Evolutionary conservation across 2,888 invertebrate genomes (phyloP).

Genomic region (Rotaria macrura): DNA sequence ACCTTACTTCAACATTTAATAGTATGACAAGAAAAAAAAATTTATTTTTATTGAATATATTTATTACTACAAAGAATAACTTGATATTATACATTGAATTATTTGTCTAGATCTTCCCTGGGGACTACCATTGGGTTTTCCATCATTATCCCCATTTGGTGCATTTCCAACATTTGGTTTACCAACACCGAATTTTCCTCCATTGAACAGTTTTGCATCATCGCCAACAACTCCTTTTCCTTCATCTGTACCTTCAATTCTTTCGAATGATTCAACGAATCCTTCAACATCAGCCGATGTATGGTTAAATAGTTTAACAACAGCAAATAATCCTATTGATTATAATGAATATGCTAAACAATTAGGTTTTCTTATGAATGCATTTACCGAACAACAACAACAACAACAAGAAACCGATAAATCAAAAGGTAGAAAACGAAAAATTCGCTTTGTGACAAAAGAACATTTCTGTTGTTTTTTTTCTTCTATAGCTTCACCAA

Average conservation of each 20-base stretch:
- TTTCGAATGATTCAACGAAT: neutral
- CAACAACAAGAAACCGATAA: neutral
- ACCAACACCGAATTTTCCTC: neutral
- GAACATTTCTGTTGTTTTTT: neutral
- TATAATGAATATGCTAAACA: slow-evolving; percentile 20
- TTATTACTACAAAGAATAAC: too few relatives aligned
- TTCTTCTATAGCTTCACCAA: neutral
- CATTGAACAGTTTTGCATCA: slow-evolving; percentile 15
- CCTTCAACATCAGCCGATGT: neutral
- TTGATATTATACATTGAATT: too few relatives aligned
- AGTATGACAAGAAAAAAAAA: neutral
- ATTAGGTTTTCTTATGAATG: slow-evolving; percentile 9
- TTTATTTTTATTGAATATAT: too few relatives aligned
- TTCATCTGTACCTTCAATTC: neutral
- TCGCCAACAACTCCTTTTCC: neutral
- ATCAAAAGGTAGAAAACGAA: neutral
- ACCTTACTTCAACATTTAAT: neutral
- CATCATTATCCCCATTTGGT: neutral
- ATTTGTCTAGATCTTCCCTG: neutral
- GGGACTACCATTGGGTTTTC: slow-evolving; percentile 4
- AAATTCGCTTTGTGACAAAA: neutral
- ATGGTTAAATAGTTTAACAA: neutral
- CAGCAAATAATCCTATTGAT: neutral
- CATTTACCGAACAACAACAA: neutral
- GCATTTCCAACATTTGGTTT: slow-evolving; percentile 2